Evolutionary conservation across 2,113 vertebrate species (phyloP), one percentile per base, ranked within the genome.

Genomic region (Eleginops maclovinus): DNA sequence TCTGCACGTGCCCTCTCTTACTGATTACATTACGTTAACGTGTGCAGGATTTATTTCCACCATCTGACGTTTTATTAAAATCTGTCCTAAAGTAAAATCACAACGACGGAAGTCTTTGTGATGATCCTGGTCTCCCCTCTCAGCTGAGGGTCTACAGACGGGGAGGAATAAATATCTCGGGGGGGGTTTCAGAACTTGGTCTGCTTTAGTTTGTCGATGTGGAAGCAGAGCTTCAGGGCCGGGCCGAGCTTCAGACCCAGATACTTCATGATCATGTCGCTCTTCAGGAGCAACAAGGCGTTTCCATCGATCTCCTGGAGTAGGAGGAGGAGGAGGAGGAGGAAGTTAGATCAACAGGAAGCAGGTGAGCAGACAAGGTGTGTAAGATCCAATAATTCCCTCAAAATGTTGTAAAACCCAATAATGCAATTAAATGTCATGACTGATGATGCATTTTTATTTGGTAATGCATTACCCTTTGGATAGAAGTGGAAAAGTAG

Each of bases 251-350:
- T 99, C 93, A 98, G 95, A 74, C 97, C 97, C 70, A 99, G 91
- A 90, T 99, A 99, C 89, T 98, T 98, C 97, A 99, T 99, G 89
- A 98, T 95, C 96, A 98, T 96, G 91, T 99, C 97, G 7, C 97
- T 98, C 93, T 95, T 98, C 80, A 99, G 94, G 82, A 99, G 92
- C 69, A 99, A 56, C 83, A 99, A 91, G n/a, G 97, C 97, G 62
- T 97, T 96, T 72, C 97, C 97, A 19, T 99, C 97, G 41, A 99
- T 99, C 92, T 99, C 97, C 98, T 99, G 91, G 31, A 31, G 31
- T 4, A 31, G 95, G 86, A 40, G 51, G 77, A 55, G 62, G 9
- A 77, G 28, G 65, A 64, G 31, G 31, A 31, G 31, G 31, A 54
- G n/a, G 16, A 36, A 12, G 24, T 17, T 50, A 55, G 22, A 41